Conservation (phyloP, 2,113 vertebrate genomes). For the Brachyhypopomus gauderio region DNA sequence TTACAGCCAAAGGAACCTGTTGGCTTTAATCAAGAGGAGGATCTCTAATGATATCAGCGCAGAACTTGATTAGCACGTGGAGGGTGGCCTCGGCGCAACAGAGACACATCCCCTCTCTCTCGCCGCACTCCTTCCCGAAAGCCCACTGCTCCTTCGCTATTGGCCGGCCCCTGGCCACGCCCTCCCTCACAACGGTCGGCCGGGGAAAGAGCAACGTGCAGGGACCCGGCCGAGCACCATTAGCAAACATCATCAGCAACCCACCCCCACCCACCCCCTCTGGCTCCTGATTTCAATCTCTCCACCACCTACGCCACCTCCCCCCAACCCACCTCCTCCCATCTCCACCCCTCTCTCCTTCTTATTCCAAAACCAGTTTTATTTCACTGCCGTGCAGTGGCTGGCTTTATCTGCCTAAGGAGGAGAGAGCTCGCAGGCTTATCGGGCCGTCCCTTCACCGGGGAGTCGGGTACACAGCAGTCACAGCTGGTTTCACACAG, state of each 20-base stretch:
- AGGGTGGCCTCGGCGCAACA: conserved; percentile 3
- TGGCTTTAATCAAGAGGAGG: conserved; percentile 44
- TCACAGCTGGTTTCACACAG: conserved; percentile 57
- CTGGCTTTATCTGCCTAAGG: conserved; percentile 46
- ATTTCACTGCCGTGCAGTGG: conserved; percentile 44
- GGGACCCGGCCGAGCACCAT: conserved; percentile 35
- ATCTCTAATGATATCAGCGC: conserved; percentile 42
- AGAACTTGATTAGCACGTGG: conserved; percentile 37
- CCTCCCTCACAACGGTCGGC: not conserved
- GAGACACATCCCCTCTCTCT: not conserved
- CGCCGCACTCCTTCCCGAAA: not conserved
- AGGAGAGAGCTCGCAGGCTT: conserved; percentile 51
- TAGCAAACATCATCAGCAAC: conserved; percentile 60
- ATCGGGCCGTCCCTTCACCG: conserved; percentile 46
- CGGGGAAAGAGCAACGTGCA: not conserved
- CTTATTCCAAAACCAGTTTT: conserved; percentile 39
- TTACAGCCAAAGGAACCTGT: conserved; percentile 40
- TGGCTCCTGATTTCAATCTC: conserved; percentile 54
- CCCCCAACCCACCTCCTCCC: not conserved
- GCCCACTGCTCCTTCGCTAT: not conserved
- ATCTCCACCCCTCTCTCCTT: conserved; percentile 4
- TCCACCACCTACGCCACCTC: not conserved
- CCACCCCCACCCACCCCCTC: conserved; percentile 48
- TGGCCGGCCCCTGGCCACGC: not conserved
- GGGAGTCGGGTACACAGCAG: conserved; percentile 45